A percentile compares a stretch with the other conserved stretches of the same genome.
Evolutionary conservation across 2,888 invertebrate genomes (phyloP).

Genomic region (Odontomyia ornata): DNA sequence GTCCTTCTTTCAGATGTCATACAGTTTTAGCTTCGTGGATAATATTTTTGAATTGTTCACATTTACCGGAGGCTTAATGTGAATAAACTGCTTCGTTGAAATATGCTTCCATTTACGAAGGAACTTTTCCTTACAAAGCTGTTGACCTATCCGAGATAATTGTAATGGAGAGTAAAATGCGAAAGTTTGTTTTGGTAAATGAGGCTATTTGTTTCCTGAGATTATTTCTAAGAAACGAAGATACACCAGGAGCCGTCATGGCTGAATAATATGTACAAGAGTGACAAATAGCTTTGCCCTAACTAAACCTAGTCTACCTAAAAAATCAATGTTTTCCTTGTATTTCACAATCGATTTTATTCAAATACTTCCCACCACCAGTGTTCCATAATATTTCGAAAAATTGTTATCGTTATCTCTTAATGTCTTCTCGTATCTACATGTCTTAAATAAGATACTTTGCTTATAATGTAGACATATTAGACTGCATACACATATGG

Average conservation of each 20-base stretch:
- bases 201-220: too few relatives aligned
- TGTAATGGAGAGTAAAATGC: too few relatives aligned
- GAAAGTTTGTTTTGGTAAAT: too few relatives aligned
- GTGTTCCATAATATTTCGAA: background rate
- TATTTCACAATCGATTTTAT: too few relatives aligned
- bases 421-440: background rate
- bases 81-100: background rate
- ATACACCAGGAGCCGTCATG: too few relatives aligned
- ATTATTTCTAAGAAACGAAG: too few relatives aligned
- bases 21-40: background rate
- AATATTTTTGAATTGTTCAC: background rate
- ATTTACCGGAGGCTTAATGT: background rate
- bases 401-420: background rate
- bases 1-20: background rate
- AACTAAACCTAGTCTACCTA: too few relatives aligned
- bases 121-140: too few relatives aligned
- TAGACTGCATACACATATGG: background rate
- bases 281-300: too few relatives aligned
- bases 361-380: background rate
- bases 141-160: too few relatives aligned
- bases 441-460: constrained; percentile 11
- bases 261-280: too few relatives aligned
- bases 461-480: background rate
- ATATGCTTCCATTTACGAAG: background rate
- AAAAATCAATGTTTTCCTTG: too few relatives aligned